These are phyloP conservation scores for Himalopsyche kuldschensis DNA, from an alignment of 2,888 invertebrate genomes.

Conservation along the genomic window DNA sequence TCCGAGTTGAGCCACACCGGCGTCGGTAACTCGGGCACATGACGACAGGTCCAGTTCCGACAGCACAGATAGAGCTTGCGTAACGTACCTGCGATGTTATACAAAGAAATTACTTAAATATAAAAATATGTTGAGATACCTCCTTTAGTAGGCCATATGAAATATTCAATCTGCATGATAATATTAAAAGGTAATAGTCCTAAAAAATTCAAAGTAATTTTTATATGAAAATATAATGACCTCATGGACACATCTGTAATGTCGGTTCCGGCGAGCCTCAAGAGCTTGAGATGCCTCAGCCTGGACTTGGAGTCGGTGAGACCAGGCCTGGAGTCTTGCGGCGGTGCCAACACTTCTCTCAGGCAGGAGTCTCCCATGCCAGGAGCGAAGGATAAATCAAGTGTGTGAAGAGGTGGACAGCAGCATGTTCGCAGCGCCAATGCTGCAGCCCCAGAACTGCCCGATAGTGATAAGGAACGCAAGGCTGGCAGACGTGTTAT, in stretches of 20 bases:
- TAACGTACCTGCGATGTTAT: constrained; percentile 61
- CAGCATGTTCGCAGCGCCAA: constrained; percentile 78
- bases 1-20: constrained; percentile 84
- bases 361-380: constrained; percentile 83
- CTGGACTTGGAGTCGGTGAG: constrained; percentile 74
- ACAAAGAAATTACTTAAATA: no score
- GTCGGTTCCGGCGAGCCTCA: constrained; percentile 84
- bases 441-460: constrained; percentile 75
- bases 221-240: constrained; percentile 39
- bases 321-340: constrained; percentile 81
- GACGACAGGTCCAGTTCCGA: constrained; percentile 79
- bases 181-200: neutral
- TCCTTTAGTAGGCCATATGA: no score
- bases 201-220: constrained; percentile 42
- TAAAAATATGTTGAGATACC: no score
- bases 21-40: constrained; percentile 86
- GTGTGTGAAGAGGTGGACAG: constrained; percentile 74
- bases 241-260: constrained; percentile 83
- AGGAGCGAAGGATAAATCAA: constrained; percentile 86
- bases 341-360: constrained; percentile 83
- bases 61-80: constrained; percentile 75
- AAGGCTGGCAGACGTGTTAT: constrained; percentile 82
- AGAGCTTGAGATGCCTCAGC: constrained; percentile 72
- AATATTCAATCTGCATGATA: no score
- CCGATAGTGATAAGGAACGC: constrained; percentile 77